A percentile compares a stretch with the other conserved stretches of the same genome.
These are phyloP conservation scores for Pyrrhia umbra DNA, from an alignment of 2,888 invertebrate genomes.

Conservation along the genomic window DNA sequence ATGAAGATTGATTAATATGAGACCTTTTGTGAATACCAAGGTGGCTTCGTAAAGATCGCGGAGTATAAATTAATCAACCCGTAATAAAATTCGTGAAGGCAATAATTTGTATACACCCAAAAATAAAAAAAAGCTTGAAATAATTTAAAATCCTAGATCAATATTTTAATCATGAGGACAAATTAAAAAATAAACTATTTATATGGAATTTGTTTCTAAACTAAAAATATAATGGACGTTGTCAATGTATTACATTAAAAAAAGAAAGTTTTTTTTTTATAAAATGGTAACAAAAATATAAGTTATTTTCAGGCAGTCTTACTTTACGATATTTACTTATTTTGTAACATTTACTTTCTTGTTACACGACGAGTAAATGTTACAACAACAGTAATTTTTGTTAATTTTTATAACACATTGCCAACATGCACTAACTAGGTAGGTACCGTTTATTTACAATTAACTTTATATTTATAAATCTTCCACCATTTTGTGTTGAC, in stretches of 20 bases:
- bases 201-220: conserved; percentile 44
- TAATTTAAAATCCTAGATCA: background rate
- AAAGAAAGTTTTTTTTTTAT: conserved; percentile 52
- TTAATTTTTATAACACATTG: conserved; percentile 74
- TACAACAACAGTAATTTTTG: conserved; percentile 50
- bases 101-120: background rate
- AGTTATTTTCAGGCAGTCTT: conserved; percentile 57
- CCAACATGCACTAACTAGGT: conserved; percentile 78
- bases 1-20: too few relatives aligned
- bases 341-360: conserved; percentile 35
- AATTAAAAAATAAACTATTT: conserved; percentile 4
- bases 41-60: too few relatives aligned
- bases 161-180: background rate
- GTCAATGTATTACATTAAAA: conserved; percentile 74
- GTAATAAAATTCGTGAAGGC: too few relatives aligned
- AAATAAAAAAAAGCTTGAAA: conserved; percentile 9
- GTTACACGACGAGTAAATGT: too few relatives aligned
- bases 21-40: too few relatives aligned
- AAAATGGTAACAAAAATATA: conserved; percentile 64
- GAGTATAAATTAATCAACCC: too few relatives aligned
- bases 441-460: conserved; percentile 56
- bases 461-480: conserved; percentile 51
- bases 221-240: conserved; percentile 74
- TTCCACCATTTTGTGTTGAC: conserved; percentile 33
- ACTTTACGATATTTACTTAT: conserved; percentile 21